Conservation (phyloP, 2,797 vertebrate species). For the Scyliorhinus canicula region DNA sequence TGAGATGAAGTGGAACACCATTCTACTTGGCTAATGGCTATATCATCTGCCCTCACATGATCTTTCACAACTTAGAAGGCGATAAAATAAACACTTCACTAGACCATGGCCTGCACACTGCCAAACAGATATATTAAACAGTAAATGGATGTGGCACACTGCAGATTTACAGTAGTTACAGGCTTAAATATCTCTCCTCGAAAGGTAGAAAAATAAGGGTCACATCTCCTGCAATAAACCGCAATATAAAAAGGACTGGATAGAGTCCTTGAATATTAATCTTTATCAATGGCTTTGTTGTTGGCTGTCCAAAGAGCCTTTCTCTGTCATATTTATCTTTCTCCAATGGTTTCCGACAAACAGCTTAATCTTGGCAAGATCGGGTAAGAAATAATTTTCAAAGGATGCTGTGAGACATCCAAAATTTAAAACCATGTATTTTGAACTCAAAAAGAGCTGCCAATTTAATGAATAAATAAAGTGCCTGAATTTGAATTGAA, state of each 20-base stretch:
- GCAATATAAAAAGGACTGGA: not conserved
- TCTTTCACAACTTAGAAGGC: not conserved
- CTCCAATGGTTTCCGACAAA: not conserved
- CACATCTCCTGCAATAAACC: not conserved
- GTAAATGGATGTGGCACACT: slow-evolving; percentile 3
- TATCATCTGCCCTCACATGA: not conserved
- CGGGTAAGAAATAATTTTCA: not conserved
- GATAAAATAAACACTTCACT: slow-evolving; percentile 12
- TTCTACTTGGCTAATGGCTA: not conserved
- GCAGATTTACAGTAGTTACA: slow-evolving; percentile 24
- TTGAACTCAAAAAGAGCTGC: not conserved
- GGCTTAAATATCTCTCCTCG: not conserved
- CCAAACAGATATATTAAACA: slow-evolving; percentile 25
- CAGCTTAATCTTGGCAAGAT: not conserved
- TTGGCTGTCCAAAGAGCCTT: not conserved
- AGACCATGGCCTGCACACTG: not conserved
- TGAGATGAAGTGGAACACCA: not conserved
- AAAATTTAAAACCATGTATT: not conserved
- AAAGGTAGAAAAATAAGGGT: not conserved
- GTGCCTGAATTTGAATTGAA: not conserved
- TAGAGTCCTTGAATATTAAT: not conserved
- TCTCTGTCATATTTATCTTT: not conserved
- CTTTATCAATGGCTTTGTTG: not conserved
- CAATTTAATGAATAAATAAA: not conserved
- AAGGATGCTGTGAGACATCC: not conserved